phyloP scores from a whole-genome alignment of 1,140 invertebrate genomes.

The Nylanderia fulva region DNA sequence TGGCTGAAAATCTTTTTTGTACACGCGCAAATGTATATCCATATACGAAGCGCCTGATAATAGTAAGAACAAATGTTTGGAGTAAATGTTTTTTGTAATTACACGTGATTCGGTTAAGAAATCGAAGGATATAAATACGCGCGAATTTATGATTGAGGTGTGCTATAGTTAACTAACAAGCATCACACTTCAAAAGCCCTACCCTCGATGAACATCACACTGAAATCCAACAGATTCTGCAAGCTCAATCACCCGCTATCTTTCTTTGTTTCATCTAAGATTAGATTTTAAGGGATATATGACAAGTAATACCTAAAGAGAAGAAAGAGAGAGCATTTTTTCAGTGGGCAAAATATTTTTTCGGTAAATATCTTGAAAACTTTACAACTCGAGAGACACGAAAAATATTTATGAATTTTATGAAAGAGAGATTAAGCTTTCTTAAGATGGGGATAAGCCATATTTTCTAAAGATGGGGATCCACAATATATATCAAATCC shows the following conservation, averaged over 20 bases:
- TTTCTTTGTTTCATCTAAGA: background rate
- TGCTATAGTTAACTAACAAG: background rate
- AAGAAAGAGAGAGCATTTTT: background rate
- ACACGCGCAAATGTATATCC: background rate
- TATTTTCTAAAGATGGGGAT: background rate
- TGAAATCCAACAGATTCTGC: background rate
- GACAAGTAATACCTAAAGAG: background rate
- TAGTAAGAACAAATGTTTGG: conserved; percentile 7
- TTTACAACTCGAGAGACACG: background rate
- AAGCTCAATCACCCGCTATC: background rate
- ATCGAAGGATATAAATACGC: background rate
- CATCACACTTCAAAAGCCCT: background rate
- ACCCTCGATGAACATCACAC: background rate
- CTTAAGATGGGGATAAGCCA: too few species aligned
- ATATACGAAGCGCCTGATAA: background rate
- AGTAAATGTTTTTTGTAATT: conserved; percentile 17
- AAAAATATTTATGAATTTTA: background rate
- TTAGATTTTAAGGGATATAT: background rate
- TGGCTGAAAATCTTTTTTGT: conserved; percentile 14
- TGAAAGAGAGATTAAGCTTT: background rate
- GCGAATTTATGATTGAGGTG: background rate
- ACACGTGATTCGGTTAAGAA: background rate
- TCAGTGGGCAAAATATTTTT: background rate
- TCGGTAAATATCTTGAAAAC: background rate
- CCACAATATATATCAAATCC: too few species aligned